Evolutionary conservation across 2,797 vertebrate genomes (phyloP).

Genomic region (Pipistrellus pygmaeus): DNA sequence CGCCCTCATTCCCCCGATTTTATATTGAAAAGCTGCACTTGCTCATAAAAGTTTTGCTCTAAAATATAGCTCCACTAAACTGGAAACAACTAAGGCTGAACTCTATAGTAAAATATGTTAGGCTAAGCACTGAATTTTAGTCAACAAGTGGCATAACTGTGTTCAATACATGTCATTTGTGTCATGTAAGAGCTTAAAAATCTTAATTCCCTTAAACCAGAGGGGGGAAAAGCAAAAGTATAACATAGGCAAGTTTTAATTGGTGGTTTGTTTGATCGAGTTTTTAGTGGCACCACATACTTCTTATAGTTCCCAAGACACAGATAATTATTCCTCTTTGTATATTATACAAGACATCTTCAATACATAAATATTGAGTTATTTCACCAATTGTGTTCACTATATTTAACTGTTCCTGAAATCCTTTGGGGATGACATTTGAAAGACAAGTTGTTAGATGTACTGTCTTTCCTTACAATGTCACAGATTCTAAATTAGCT

Average conservation of each 20-base stretch:
- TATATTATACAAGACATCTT: constrained; percentile 45
- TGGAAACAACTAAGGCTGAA: constrained; percentile 63
- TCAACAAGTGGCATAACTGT: constrained; percentile 48
- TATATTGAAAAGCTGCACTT: constrained; percentile 77
- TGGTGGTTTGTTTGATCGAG: not conserved
- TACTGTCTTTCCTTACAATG: not conserved
- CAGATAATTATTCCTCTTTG: constrained; percentile 1
- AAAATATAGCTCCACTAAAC: constrained; percentile 65
- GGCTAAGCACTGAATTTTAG: constrained; percentile 47
- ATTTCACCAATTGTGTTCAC: not conserved
- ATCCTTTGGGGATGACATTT: not conserved
- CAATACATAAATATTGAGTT: constrained; percentile 38
- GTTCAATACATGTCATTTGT: constrained; percentile 14
- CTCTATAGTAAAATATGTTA: constrained; percentile 41
- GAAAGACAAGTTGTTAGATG: not conserved
- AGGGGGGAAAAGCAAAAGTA: constrained; percentile 32
- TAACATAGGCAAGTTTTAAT: constrained; percentile 5
- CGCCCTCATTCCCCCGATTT: constrained; percentile 57
- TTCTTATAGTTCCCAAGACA: constrained; percentile 32
- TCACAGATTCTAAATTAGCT: constrained; percentile 55
- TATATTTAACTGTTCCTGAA: constrained; percentile 50
- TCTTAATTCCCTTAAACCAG: constrained; percentile 36
- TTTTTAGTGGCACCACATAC: constrained; percentile 50
- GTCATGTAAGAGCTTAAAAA: constrained; percentile 13
- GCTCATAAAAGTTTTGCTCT: constrained; percentile 69